These are phyloP conservation scores for Ceyx erithaca DNA, from an alignment of 2,797 vertebrate genomes.

Conservation along the genomic window DNA sequence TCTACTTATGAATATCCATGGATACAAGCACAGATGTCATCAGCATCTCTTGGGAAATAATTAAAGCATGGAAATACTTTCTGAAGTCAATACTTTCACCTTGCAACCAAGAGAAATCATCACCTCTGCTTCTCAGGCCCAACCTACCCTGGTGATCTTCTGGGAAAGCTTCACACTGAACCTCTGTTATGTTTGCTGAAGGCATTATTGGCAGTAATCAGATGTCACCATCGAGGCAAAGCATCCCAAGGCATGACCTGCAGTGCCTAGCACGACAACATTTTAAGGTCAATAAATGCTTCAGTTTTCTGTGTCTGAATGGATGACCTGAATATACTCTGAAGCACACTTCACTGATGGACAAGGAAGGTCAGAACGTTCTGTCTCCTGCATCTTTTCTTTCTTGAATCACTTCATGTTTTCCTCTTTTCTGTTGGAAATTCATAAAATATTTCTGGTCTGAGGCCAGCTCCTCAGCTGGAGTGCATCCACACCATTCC, in stretches of 20 bases:
- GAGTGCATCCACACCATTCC: neutral
- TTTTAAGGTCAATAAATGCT: neutral
- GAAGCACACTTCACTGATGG: neutral
- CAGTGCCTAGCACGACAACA: neutral
- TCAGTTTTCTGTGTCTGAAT: neutral
- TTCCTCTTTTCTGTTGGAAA: slow-evolving; percentile 11
- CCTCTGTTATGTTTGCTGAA: neutral
- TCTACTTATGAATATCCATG: neutral
- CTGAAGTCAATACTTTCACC: neutral
- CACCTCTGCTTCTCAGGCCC: neutral
- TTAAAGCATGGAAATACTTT: neutral
- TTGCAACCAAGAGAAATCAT: neutral
- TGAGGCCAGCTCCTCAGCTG: neutral
- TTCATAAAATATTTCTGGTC: neutral
- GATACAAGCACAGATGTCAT: neutral
- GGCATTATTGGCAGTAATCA: neutral
- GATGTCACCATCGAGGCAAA: neutral
- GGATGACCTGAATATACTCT: neutral
- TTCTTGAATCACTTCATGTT: neutral
- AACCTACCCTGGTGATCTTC: neutral
- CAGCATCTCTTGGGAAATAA: neutral
- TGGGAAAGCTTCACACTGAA: neutral
- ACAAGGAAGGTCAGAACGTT: neutral
- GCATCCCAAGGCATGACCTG: neutral
- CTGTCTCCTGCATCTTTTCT: neutral